These are phyloP conservation scores for Nestor notabilis DNA, from an alignment of 2,113 vertebrate genomes.

Conservation along the genomic window DNA sequence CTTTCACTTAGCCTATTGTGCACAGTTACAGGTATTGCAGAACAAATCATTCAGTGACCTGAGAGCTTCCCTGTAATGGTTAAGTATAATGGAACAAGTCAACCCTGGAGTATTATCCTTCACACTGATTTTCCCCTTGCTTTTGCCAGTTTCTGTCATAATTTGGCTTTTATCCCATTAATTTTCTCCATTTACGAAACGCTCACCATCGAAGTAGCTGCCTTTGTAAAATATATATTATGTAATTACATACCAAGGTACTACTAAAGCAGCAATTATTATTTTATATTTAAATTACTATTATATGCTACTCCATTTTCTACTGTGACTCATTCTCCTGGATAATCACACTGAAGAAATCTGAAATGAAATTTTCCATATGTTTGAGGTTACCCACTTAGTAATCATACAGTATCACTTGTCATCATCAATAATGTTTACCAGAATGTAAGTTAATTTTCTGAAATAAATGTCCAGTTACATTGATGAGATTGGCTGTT, in stretches of 20 bases:
- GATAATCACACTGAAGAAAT: neutral
- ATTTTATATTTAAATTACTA: neutral
- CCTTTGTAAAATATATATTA: neutral
- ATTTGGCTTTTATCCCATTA: neutral
- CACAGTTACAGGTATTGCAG: slow-evolving; percentile 32
- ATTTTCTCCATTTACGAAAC: neutral
- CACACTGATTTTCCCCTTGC: neutral
- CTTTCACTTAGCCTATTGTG: slow-evolving; percentile 29
- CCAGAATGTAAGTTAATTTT: slow-evolving; percentile 24
- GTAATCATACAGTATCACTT: slow-evolving; percentile 2
- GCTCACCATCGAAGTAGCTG: neutral
- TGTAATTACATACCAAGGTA: slow-evolving; percentile 13
- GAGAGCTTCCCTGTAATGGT: slow-evolving; percentile 21
- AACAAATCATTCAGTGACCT: slow-evolving; percentile 23
- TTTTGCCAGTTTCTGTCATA: slow-evolving; percentile 50
- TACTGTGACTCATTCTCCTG: neutral
- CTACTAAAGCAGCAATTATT: neutral
- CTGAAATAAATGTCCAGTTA: slow-evolving; percentile 37
- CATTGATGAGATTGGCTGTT: slow-evolving; percentile 49
- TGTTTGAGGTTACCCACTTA: slow-evolving; percentile 43
- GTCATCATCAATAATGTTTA: slow-evolving; percentile 63
- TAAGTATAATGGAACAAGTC: slow-evolving; percentile 48
- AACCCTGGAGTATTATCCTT: slow-evolving; percentile 49
- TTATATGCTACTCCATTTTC: neutral
- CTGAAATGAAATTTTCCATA: slow-evolving; percentile 44